Base-by-base conservation (phyloP, 2,888 invertebrate species). In the Steromphala cineraria region DNA sequence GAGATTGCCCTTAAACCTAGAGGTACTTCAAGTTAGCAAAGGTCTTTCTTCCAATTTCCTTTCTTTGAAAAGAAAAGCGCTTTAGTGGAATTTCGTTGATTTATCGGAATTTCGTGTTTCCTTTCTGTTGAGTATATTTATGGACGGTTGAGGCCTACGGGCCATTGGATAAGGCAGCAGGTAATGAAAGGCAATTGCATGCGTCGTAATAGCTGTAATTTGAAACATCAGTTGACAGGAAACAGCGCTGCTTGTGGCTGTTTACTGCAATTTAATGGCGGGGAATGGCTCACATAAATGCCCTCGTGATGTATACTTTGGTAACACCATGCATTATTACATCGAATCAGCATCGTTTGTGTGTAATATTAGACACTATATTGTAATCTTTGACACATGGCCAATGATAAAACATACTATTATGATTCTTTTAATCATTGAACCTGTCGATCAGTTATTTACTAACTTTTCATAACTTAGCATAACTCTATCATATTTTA, bases 1-100 rank as follows among this genome's bases (percentile, higher is more conserved):
- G 28, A 24, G n/a, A 28, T 62, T 24, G 62, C 62, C 62, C 62
- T 24, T 62, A 28, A 28, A 62, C 62, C 28, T 24, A 24, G 28
- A n/a, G 28, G n/a, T 62, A 62, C 62, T 62, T 62, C n/a, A 28
- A 28, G 62, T 13, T 24, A 62, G n/a, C 62, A 62, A 62, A 24
- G 62, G 62, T 62, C 62, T 62, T 28, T 62, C 62, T 62, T 28
- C 62, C 62, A 62, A 62, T 62, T 62, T 62, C 62, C 62, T 13
- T 15, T 28, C 62, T 62, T 62, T 62, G 62, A 62, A 62, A 62
- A 62, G 62, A 62, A 62, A 46, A 62, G 62, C 28, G 62, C 28
- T 62, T 62, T 62, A 62, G 28, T 62, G 62, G 62, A 62, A 24
- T 62, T 62, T 62, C 62, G 24, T 62, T 24, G 62, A 62, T 62